Base-by-base conservation (phyloP, 2,113 vertebrate species). In the Spermophilus dauricus region DNA sequence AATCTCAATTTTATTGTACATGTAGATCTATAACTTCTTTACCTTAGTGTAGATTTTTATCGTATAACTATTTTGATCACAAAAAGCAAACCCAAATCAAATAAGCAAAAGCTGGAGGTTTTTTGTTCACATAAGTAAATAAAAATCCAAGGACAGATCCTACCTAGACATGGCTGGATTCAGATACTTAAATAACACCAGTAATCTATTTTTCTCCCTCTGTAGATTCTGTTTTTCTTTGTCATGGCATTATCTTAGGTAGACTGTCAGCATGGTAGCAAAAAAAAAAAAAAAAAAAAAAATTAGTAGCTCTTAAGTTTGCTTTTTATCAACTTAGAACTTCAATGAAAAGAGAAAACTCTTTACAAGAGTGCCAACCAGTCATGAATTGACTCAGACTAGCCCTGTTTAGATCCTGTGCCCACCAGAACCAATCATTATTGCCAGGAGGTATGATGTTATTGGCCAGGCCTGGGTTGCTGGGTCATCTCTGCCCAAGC, bases 1-100 rank as follows among this genome's bases (percentile, higher is more conserved):
- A 86, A 86, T 86, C 34, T 92, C 39, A 89, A 76, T 61, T 51
- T 92, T 80, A 69, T n/a, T 42, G 28, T 81, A 32, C 13, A 37
- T 85, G 26, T n/a, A 81, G 3, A 61, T 89, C 80, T 90, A 24
- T 80, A 82, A n/a, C 37, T 90, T 93, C 65, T 94, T 94, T 45
- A 8, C 48, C 32, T 30, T 80, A 53, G 39, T 75, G 14, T 72
- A 63, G 39, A 72, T 70, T 82, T 73, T 76, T 83, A 89, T 92
- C 58, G 86, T 81, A 65, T 30, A 24, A 65, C 6, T 85, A 17
- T 2, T n/a, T 61, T 77, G 24, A 14, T 91, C 78, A 4, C 24
- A 94, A 81, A 94, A 37, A 34, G 32, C 28, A 95, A 93, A 22
- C 63, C 56, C 48, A 92, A 26, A 30, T 95, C 48, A 80, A 93